Base-by-base conservation (phyloP, 2,797 vertebrate species). In the Siniperca scherzeri region DNA sequence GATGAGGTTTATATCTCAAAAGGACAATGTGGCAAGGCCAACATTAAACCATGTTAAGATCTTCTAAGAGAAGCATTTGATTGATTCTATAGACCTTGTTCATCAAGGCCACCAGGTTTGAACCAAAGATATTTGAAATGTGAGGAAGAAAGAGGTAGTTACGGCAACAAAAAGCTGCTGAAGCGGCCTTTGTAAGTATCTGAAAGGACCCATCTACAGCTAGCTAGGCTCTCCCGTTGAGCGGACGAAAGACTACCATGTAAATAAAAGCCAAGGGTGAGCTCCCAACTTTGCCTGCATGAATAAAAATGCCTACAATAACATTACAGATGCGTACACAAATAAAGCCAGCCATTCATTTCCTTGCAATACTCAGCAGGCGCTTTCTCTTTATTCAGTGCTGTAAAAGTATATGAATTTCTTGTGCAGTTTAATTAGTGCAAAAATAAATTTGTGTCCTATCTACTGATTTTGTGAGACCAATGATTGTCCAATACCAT, bases 41-140 rank as follows among this genome's bases (percentile, higher is more conserved):
- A 94, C 91, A 92, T 93, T 94, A 95, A 95, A 95, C 92, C 92
- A 90, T 87, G 92, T 93, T 93, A 94, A 95, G 94, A 95, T 95
- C 93, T 94, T 91, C 92, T 88, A 87, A 93, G 90, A 93, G 93
- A 94, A 93, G 89, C 89, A 94, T 92, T 85, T 93, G 87, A 95
- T 95, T 96, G 94, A 95, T 94, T 95, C 93, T 91, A 94, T 93
- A 93, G 92, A 95, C 91, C 91, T 91, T 93, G 90, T 94, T 92
- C 92, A 95, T 95, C 95, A 96, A 96, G 95, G 95, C 93, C 94
- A 94, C 92, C 93, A 93, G 92, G 93, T 95, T 92, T 92, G 91
- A 95, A 94, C 93, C 93, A 96, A 94, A 94, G 92, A 94, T 90
- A 95, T 95, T 95, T 94, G 94, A 94, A 95, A 96, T 94, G 93